Percentiles rank a stretch among this genome's conserved stretches.
These are phyloP conservation scores for Calcarius lapponicus DNA, from an alignment of 2,797 vertebrate species.

Conservation along the genomic window DNA sequence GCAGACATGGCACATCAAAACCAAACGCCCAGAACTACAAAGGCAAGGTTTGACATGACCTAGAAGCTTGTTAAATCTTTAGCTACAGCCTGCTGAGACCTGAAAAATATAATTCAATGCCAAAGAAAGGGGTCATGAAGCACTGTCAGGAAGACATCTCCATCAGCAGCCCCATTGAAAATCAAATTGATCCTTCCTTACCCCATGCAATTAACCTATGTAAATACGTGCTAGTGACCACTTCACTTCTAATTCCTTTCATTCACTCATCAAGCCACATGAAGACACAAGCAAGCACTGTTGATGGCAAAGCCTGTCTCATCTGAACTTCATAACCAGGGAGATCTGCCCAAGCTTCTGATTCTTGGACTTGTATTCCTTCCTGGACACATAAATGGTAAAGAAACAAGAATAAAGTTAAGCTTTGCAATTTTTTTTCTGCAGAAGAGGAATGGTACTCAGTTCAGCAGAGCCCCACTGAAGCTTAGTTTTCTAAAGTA, in stretches of 20 bases:
- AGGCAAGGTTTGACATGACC: not conserved
- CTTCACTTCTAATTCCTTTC: not conserved
- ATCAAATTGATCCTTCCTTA: slow-evolving; percentile 10
- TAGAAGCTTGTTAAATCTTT: not conserved
- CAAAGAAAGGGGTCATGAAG: not conserved
- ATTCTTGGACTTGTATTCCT: not conserved
- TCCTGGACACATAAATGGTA: not conserved
- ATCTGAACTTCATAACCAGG: not conserved
- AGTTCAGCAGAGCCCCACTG: not conserved
- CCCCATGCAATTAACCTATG: slow-evolving; percentile 49
- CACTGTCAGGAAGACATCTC: not conserved
- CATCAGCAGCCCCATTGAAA: not conserved
- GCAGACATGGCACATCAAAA: not conserved
- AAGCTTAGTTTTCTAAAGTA: not conserved
- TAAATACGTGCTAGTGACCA: slow-evolving; percentile 39
- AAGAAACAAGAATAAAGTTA: not conserved
- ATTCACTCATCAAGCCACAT: not conserved
- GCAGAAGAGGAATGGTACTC: not conserved
- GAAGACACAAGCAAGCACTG: not conserved
- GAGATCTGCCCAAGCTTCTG: not conserved
- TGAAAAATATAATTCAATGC: not conserved
- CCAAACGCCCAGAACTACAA: not conserved
- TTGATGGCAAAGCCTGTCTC: not conserved
- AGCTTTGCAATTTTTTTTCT: not conserved
- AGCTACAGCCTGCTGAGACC: not conserved